These are phyloP conservation scores for Drosophila tanythrix DNA, from an alignment of 2,888 invertebrate genomes.

Conservation along the genomic window DNA sequence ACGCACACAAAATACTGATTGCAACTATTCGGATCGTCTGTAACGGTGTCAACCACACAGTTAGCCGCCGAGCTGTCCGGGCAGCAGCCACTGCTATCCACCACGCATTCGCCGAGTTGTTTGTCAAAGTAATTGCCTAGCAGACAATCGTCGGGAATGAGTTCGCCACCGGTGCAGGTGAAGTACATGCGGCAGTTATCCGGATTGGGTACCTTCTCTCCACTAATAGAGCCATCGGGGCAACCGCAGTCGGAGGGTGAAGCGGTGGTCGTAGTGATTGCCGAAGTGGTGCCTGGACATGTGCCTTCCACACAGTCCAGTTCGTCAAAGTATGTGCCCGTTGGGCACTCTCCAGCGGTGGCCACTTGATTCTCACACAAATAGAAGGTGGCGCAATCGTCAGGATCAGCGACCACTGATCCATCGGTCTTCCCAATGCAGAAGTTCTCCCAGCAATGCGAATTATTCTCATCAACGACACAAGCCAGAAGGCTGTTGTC, in stretches of 20 bases:
- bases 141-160: constrained; percentile 64
- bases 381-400: constrained; percentile 58
- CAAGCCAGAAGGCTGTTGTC: constrained; percentile 34
- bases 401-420: constrained; percentile 21
- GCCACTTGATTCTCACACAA: constrained; percentile 45
- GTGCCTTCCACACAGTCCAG: constrained; percentile 55
- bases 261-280: constrained; percentile 6
- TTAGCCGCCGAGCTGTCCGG: constrained; percentile 32
- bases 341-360: constrained; percentile 36
- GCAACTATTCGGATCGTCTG: constrained; percentile 30
- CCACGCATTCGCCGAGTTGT: neutral
- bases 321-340: constrained; percentile 55
- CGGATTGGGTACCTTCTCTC: constrained; percentile 55
- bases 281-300: constrained; percentile 50
- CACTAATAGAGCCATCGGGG: constrained; percentile 50
- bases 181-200: constrained; percentile 67
- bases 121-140: constrained; percentile 69
- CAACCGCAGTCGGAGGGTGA: constrained; percentile 54
- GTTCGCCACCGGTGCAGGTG: constrained; percentile 65
- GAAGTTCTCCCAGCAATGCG: constrained; percentile 66
- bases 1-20: constrained; percentile 42
- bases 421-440: constrained; percentile 58
- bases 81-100: constrained; percentile 44
- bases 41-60: constrained; percentile 23
- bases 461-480: constrained; percentile 40